phyloP scores from a whole-genome alignment of 2,797 vertebrate species.

The Miichthys miiuy region DNA sequence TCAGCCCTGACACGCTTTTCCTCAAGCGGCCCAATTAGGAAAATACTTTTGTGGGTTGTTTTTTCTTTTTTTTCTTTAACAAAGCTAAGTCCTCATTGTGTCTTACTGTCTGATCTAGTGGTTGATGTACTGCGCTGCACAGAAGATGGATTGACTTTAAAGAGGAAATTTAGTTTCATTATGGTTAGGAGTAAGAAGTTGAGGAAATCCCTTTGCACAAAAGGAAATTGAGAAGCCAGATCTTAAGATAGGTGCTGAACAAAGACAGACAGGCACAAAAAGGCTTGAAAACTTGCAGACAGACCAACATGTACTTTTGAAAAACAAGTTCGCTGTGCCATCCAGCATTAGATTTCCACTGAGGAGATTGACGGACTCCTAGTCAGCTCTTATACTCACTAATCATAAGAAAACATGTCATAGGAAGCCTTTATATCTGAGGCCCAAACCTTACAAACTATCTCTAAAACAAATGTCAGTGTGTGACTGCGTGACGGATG shows the following conservation, averaged over 20 bases:
- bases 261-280: constrained; percentile 45
- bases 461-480: constrained; percentile 39
- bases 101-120: constrained; percentile 24
- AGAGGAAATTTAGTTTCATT: constrained; percentile 67
- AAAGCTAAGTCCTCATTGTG: constrained; percentile 56
- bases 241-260: constrained; percentile 49
- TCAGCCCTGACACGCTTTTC: constrained; percentile 72
- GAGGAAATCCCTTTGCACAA: constrained; percentile 66
- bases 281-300: constrained; percentile 31
- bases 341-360: constrained; percentile 37
- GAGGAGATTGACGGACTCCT: constrained; percentile 24
- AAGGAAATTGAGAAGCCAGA: constrained; percentile 66
- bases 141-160: constrained; percentile 61
- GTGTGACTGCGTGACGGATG: constrained; percentile 61
- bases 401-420: constrained; percentile 48
- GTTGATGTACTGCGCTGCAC: constrained; percentile 16
- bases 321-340: constrained; percentile 32
- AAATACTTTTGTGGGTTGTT: constrained; percentile 59
- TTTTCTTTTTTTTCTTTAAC: constrained; percentile 27
- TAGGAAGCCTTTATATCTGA: constrained; percentile 23
- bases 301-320: constrained; percentile 22
- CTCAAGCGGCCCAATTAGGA: constrained; percentile 75
- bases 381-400: constrained; percentile 28
- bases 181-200: constrained; percentile 47
- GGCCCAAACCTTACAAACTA: constrained; percentile 33